Percentiles rank a stretch among this genome's conserved stretches.
Evolutionary conservation across 2,888 invertebrate genomes (phyloP).

Genomic region (Tuta absoluta): DNA sequence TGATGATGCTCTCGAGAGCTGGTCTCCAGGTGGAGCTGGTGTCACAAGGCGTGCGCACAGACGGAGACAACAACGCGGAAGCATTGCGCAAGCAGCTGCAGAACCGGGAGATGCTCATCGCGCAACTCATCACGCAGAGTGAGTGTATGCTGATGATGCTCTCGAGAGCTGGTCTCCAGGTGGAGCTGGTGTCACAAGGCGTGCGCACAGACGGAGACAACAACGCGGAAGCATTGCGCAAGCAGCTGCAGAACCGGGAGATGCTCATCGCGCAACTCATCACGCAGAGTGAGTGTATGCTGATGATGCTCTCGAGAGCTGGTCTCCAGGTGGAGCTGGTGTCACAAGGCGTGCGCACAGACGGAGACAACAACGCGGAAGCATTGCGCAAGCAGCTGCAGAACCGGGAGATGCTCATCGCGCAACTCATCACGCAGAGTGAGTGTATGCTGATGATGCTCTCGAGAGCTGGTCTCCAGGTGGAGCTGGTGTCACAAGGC

Average conservation of each 20-base stretch:
- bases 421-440: constrained; percentile 94
- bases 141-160: constrained; percentile 57
- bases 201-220: constrained; percentile 73
- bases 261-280: constrained; percentile 92
- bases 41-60: constrained; percentile 79
- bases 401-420: constrained; percentile 90
- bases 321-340: constrained; percentile 80
- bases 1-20: too few relatives aligned
- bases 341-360: constrained; percentile 79
- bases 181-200: constrained; percentile 83
- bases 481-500: constrained; percentile 83
- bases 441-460: constrained; percentile 57
- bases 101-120: constrained; percentile 90
- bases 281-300: constrained; percentile 86
- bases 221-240: constrained; percentile 81
- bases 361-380: constrained; percentile 72
- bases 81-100: constrained; percentile 85
- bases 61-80: constrained; percentile 72
- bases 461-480: too few relatives aligned
- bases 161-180: too few relatives aligned
- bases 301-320: too few relatives aligned
- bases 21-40: constrained; percentile 80
- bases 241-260: constrained; percentile 88
- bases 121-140: constrained; percentile 94
- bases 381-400: constrained; percentile 85